Evolutionary conservation across 2,888 invertebrate genomes (phyloP), one percentile per base, ranked within the genome.

Genomic region (Nowickia ferox): DNA sequence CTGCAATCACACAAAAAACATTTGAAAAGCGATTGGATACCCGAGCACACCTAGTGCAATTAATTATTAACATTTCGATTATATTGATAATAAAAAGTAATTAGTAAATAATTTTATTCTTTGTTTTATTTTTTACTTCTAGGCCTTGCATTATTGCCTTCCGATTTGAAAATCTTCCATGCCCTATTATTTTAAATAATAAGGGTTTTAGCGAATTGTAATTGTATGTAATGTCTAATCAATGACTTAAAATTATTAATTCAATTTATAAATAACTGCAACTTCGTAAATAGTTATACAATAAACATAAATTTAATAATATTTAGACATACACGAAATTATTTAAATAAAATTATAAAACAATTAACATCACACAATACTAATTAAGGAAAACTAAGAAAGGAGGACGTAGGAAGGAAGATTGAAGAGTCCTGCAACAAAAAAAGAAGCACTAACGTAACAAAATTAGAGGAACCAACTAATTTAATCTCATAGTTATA

Each of bases 141-240:
- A 92, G 93, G 92, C 93, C 93, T 92, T 93, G 93, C 92, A 92
- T 91, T 89, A 91, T 90, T 93, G 93, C 93, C 93, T 93, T 93
- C 91, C 91, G 91, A 91, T 89, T 88, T 89, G 87, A 90, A 88
- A 89, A 92, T 91, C 92, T 92, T 92, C 91, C 91, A 92, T 89
- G 90, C 82, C 91, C 89, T 88, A 88, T 88, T 90, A 92, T 91
- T 92, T 91, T 86, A 90, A 91, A 91, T 91, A 89, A 88, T 89
- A 89, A 88, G 90, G 92, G 89, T 90, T 88, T 89, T 89, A 91
- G 91, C 90, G 89, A 92, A 91, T 92, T 91, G 88, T 88, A 89
- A 79, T 84, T 86, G 84, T 77, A 86, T 81, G 78, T 81, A 83
- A 66, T 55, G 57, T 79, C 75, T 83, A 51, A 61, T 71, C 71